Evolutionary conservation across 2,888 invertebrate genomes (phyloP), one percentile per base, ranked within the genome.

Genomic region (Tenthredo distinguenda): DNA sequence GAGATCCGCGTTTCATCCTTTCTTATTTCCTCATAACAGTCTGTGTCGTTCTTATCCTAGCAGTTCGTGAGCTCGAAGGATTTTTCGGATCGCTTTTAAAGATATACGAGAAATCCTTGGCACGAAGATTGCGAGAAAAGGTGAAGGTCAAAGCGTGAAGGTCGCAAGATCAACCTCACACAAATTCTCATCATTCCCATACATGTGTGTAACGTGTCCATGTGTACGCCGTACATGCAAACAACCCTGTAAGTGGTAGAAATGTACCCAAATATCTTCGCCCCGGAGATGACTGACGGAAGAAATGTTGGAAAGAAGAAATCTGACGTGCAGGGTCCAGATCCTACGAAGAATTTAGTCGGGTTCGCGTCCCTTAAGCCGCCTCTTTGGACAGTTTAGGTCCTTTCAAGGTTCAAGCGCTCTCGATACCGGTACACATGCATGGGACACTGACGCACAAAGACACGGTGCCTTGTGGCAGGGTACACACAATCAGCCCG

Each of bases 401-500:
- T 81, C 81, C 62, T 81, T 81, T 81, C 37, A 81, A 81, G 62
- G 62, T 62, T 81, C 58, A 81, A 81, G 81, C 81, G 58, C 62
- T 62, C 81, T 81, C 81, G 81, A 81, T 81, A 81, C 81, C 62
- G 62, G 26, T 40, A 31, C 77, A 77, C 50, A 58, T 40, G 62
- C 81, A 81, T 31, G 31, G 37, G 15, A 81, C 62, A 68, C 83
- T 37, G 40, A 71, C 83, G 47, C 31, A 68, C 43, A 83, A 83
- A 83, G 65, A 58, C 83, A 83, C 68, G 43, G 37, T 81, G 58
- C 81, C 50, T 43, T 34, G 68, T 83, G 68, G 68, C 83, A 81
- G 58, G 88, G 89, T 89, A 90, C 89, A 89, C 88, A 91, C 91
- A 91, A 91, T 91, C 90, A 90, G 89, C 90, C 89, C 90, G 90